Conservation (phyloP, 2,113 vertebrate species). For the Fregata magnificens region DNA sequence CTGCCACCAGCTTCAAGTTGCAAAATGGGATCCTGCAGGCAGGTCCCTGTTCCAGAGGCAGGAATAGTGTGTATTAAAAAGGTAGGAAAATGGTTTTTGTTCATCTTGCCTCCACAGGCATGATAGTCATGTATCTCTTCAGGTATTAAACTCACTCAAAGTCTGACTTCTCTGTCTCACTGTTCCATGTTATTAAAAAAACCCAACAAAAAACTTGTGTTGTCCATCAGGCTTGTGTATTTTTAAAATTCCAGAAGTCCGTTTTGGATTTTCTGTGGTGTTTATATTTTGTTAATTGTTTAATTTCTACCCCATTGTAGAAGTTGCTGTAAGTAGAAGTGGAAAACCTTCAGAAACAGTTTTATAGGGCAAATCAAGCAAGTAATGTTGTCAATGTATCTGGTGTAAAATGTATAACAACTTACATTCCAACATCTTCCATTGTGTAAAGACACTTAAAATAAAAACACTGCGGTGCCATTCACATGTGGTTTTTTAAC, state of each 20-base stretch:
- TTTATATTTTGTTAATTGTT: neutral
- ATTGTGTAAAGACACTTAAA: slow-evolving; percentile 46
- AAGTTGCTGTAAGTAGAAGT: slow-evolving; percentile 30
- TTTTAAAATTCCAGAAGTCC: neutral
- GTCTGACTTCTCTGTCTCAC: neutral
- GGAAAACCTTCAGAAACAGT: slow-evolving; percentile 10
- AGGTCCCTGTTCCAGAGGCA: slow-evolving; percentile 9
- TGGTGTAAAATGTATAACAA: slow-evolving; percentile 14
- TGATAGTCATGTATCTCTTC: slow-evolving; percentile 1
- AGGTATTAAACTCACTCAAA: neutral
- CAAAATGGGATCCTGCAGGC: slow-evolving; percentile 31
- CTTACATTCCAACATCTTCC: slow-evolving; percentile 38
- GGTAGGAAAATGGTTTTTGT: neutral
- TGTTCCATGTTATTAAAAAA: neutral
- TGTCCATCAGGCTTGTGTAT: neutral
- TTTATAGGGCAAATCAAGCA: neutral
- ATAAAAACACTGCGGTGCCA: slow-evolving; percentile 59
- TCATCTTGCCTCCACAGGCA: neutral
- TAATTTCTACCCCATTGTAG: neutral
- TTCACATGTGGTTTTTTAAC: neutral
- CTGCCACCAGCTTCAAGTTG: neutral
- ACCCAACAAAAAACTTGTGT: neutral
- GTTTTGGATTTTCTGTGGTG: neutral
- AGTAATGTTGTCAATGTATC: neutral
- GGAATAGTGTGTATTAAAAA: neutral